A percentile compares a stretch with the other conserved stretches of the same genome.
phyloP scores from a whole-genome alignment of 2,113 vertebrate genomes.

The Tupaia chinensis region DNA sequence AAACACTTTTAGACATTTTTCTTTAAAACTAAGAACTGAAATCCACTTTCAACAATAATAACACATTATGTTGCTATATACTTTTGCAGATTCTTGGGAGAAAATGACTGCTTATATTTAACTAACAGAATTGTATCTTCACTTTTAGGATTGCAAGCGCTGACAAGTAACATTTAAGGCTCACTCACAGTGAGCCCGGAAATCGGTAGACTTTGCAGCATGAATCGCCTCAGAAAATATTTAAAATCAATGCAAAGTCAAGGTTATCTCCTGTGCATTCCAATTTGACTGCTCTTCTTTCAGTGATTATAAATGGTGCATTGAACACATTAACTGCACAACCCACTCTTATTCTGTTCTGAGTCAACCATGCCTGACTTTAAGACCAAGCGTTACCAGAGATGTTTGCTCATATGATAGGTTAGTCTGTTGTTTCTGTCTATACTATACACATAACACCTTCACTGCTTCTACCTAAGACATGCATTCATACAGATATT shows the following conservation, averaged over 20 bases:
- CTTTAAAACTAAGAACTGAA: neutral
- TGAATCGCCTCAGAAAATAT: neutral
- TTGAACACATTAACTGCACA: neutral
- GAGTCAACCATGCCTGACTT: neutral
- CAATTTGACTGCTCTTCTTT: neutral
- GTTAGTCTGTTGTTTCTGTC: neutral
- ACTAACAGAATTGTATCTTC: neutral
- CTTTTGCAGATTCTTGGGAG: neutral
- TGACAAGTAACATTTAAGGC: neutral
- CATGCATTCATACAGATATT: neutral
- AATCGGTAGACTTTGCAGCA: neutral
- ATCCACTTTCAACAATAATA: neutral
- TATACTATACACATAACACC: neutral
- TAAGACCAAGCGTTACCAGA: neutral
- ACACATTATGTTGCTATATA: neutral
- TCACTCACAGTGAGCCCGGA: neutral
- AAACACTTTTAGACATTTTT: neutral
- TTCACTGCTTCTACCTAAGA: neutral
- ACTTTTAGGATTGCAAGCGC: neutral
- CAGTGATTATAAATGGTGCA: neutral
- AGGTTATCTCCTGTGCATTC: neutral
- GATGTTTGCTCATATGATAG: neutral
- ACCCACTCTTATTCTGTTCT: too few relatives aligned
- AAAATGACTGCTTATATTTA: neutral
- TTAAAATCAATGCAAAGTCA: neutral